phyloP scores from a whole-genome alignment of 2,888 invertebrate genomes.

The Anorthoa munda region DNA sequence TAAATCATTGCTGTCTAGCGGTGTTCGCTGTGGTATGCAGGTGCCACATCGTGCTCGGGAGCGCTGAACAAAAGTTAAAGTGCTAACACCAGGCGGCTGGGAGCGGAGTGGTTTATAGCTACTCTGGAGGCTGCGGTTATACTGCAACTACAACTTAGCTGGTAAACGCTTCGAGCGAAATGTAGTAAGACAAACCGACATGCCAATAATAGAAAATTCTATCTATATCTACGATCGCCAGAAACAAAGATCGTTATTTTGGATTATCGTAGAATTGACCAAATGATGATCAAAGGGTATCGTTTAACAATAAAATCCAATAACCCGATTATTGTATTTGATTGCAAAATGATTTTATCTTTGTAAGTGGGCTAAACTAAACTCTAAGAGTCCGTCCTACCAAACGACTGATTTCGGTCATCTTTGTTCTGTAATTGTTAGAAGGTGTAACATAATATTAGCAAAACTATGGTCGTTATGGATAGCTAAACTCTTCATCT shows the following conservation, averaged over 20 bases:
- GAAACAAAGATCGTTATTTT: no score
- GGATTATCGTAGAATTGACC: neutral
- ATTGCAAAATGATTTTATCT: neutral
- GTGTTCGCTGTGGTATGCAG: slow-evolving; percentile 30
- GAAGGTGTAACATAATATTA: no score
- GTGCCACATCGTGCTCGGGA: slow-evolving; percentile 25
- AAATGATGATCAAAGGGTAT: neutral
- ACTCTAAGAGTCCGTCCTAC: no score
- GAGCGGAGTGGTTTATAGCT: slow-evolving; percentile 33
- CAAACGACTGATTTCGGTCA: no score
- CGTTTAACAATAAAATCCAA: neutral
- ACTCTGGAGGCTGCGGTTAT: slow-evolving; percentile 7
- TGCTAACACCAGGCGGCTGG: slow-evolving; percentile 21
- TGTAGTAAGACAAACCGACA: neutral
- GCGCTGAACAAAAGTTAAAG: slow-evolving; percentile 42
- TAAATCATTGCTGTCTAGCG: slow-evolving; percentile 45
- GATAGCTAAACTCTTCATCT: no score
- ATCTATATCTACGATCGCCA: no score
- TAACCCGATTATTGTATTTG: neutral
- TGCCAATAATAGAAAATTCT: no score
- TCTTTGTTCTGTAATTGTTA: no score
- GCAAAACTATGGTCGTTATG: no score
- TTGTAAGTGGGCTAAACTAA: neutral
- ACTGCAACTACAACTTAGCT: neutral
- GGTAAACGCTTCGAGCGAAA: neutral